These are phyloP conservation scores for Emmelina monodactyla DNA, from an alignment of 2,888 invertebrate genomes.

Conservation along the genomic window DNA sequence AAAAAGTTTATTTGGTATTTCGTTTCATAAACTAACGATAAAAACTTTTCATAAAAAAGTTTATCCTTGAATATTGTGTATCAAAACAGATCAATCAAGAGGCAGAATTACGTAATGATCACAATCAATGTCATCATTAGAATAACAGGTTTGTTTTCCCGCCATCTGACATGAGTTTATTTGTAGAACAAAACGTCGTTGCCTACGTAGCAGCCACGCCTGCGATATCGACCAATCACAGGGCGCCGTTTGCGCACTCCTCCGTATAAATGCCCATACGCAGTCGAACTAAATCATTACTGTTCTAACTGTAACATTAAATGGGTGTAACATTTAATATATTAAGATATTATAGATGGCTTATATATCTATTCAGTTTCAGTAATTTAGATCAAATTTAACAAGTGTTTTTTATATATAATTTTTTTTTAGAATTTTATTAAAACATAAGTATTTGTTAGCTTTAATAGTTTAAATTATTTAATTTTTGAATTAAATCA, in stretches of 20 bases:
- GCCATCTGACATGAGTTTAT: not conserved
- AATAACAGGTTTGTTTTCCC: too few species aligned
- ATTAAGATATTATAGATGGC: slow-evolving; percentile 55
- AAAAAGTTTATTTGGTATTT: too few species aligned
- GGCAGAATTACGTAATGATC: too few species aligned
- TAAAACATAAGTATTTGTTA: not conserved
- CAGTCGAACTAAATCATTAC: slow-evolving; percentile 29
- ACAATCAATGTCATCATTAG: not conserved
- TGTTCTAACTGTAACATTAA: slow-evolving; percentile 34
- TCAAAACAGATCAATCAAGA: too few species aligned
- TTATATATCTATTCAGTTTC: slow-evolving; percentile 63
- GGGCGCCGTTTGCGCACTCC: slow-evolving; percentile 33
- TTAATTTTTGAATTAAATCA: slow-evolving; percentile 19
- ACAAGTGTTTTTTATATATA: slow-evolving; percentile 13
- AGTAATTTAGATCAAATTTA: slow-evolving; percentile 55
- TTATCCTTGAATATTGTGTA: too few species aligned
- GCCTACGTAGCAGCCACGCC: slow-evolving; percentile 45
- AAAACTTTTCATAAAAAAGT: too few species aligned
- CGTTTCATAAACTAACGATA: too few species aligned
- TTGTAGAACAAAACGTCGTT: not conserved
- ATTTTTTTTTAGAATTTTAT: slow-evolving; percentile 11
- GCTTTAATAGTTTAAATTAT: too few species aligned
- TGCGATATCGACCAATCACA: slow-evolving; percentile 47
- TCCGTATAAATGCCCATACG: slow-evolving; percentile 41
- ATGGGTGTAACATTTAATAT: slow-evolving; percentile 56